A percentile compares a stretch with the other conserved stretches of the same genome.
Conservation (phyloP, 2,888 invertebrate species). For the Branchinecta sandiegonensis region DNA sequence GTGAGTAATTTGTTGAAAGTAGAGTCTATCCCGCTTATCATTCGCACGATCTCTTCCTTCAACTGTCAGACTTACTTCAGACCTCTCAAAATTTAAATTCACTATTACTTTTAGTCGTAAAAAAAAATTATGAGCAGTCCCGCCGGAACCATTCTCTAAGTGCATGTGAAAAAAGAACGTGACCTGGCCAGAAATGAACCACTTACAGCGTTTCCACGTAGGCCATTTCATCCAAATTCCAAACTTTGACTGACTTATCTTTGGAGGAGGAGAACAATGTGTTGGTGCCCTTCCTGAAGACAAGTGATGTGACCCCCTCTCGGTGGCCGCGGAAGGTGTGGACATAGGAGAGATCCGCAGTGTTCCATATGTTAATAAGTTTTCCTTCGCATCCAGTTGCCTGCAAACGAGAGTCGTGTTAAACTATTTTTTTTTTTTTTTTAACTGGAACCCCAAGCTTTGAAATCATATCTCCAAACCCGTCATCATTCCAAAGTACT, state of each 20-base stretch:
- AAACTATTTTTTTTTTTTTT: neutral
- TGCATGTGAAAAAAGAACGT: no score
- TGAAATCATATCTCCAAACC: no score
- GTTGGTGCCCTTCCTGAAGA: conserved; percentile 70
- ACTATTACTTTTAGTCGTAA: no score
- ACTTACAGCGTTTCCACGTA: conserved; percentile 77
- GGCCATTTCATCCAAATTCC: conserved; percentile 90
- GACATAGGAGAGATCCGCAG: conserved; percentile 54
- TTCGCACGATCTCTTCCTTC: no score
- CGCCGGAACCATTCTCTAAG: no score
- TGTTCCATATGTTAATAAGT: conserved; percentile 69
- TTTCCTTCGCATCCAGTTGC: conserved; percentile 53
- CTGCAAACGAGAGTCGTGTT: conserved; percentile 32
- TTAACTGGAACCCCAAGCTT: no score
- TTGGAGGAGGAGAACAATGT: conserved; percentile 49
- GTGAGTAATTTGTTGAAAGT: no score
- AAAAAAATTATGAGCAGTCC: no score
- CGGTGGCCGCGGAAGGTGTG: conserved; percentile 69
- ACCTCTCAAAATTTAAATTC: no score
- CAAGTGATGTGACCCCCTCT: conserved; percentile 54
- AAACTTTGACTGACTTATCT: conserved; percentile 52
- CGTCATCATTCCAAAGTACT: no score
- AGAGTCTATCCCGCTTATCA: no score
- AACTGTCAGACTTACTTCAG: no score
- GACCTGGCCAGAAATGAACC: neutral